phyloP scores from a whole-genome alignment of 2,888 invertebrate genomes.

The Sminthurides aquaticus region DNA sequence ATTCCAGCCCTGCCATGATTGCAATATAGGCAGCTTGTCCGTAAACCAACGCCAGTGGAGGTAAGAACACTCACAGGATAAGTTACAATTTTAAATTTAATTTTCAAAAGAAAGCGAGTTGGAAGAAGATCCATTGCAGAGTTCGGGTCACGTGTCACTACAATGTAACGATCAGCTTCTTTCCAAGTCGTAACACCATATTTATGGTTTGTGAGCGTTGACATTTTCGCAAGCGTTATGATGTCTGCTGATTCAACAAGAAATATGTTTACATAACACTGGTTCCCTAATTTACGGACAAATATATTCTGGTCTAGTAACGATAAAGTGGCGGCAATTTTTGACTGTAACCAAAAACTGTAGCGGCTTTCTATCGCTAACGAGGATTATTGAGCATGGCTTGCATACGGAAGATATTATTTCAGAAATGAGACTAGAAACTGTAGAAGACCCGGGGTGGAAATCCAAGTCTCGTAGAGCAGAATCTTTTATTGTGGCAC shows the following conservation, averaged over 20 bases:
- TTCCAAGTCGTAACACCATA: conserved; percentile 15
- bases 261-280: neutral
- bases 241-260: neutral
- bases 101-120: conserved; percentile 13
- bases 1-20: neutral
- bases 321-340: no score
- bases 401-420: no score
- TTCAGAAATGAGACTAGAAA: no score
- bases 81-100: conserved; percentile 23
- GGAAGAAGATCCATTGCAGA: conserved; percentile 7
- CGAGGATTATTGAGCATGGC: no score
- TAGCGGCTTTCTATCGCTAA: no score
- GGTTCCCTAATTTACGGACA: neutral
- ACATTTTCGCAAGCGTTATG: neutral
- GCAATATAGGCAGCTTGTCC: conserved; percentile 20
- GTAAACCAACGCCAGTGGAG: neutral
- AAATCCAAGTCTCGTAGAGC: no score
- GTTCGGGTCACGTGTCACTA: conserved; percentile 15
- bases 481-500: no score
- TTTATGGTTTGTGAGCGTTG: neutral
- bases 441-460: no score
- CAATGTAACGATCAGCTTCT: conserved; percentile 28
- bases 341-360: no score
- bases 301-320: no score
- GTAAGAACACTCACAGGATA: neutral